phyloP scores from a whole-genome alignment of 2,113 vertebrate genomes.

The Micromys minutus region DNA sequence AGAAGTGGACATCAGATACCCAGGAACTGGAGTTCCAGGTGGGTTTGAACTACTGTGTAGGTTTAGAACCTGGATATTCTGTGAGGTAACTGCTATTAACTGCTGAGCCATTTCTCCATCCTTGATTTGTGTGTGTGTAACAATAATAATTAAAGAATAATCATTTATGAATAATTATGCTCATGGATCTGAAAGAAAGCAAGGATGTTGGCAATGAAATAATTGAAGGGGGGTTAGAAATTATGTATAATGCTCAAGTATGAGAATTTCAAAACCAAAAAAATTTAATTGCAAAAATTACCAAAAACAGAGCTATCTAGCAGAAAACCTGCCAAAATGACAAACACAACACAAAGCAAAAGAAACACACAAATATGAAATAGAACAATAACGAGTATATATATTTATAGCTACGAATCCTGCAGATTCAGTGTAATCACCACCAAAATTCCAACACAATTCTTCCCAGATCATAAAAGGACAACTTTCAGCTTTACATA shows the following conservation, averaged over 20 bases:
- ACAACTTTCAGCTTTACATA: background rate
- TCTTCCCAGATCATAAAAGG: background rate
- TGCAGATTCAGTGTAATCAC: background rate
- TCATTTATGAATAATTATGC: background rate
- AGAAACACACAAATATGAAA: background rate
- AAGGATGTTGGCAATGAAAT: background rate
- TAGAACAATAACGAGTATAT: background rate
- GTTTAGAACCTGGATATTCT: background rate
- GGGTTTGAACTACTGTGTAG: background rate
- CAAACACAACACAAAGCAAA: too few species aligned
- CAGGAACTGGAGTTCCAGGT: background rate
- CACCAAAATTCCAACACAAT: background rate
- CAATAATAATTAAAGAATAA: background rate
- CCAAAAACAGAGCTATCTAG: background rate
- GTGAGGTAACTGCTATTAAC: background rate
- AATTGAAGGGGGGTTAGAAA: background rate
- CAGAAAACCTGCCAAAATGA: background rate
- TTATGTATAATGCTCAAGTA: background rate
- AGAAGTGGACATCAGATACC: background rate
- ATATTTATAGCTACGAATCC: background rate
- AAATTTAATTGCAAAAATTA: background rate
- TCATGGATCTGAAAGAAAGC: background rate
- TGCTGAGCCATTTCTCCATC: background rate
- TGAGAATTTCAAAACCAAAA: background rate
- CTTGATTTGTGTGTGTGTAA: background rate